Base-by-base conservation (phyloP, 2,797 vertebrate species). In the Gephyroberyx darwinii region DNA sequence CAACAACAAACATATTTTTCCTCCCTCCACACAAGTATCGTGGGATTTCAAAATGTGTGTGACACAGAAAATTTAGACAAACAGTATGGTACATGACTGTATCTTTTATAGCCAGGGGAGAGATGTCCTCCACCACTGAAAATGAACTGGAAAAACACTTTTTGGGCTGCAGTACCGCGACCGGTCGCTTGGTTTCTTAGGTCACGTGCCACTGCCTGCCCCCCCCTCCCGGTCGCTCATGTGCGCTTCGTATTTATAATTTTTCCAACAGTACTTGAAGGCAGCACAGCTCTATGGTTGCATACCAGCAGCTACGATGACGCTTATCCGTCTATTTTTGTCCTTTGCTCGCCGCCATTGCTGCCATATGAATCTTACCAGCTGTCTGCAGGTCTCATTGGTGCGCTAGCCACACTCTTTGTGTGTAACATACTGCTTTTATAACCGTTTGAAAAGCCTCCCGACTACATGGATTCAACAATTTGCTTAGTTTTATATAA, bases 321-420 rank as follows among this genome's bases (percentile, higher is more conserved):
- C 55, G 55, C 55, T 37, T 19, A 37, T 58, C 55, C 55, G 55
- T 58, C 55, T 37, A 39, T 58, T 37, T 58, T 39, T 19, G 55
- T 58, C 26, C 59, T 39, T 45, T 41, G 35, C 19, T 61, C 68
- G 74, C 56, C 52, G 60, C 2, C 55, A 58, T 58, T 58, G 55
- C 55, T 58, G 31, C 55, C 62, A 63, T 78, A 17, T 22, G n/a
- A 61, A 39, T 20, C 16, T 43, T 20, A 8, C 22, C 9, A 54
- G 51, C 66, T 35, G 22, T 26, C 7, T 31, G 50, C 19, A 8
- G 47, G 16, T 13, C 17, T 58, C 8, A 10, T 12, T 26, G 26
- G 31, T 1, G 50, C 17, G 47, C 16, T 48, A 26, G 0, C 54
- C 30, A 54, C 16, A 31, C 48, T 43, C 22, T 19, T 53, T 51